phyloP scores from a whole-genome alignment of 2,113 vertebrate genomes.

The Diglossa brunneiventris region DNA sequence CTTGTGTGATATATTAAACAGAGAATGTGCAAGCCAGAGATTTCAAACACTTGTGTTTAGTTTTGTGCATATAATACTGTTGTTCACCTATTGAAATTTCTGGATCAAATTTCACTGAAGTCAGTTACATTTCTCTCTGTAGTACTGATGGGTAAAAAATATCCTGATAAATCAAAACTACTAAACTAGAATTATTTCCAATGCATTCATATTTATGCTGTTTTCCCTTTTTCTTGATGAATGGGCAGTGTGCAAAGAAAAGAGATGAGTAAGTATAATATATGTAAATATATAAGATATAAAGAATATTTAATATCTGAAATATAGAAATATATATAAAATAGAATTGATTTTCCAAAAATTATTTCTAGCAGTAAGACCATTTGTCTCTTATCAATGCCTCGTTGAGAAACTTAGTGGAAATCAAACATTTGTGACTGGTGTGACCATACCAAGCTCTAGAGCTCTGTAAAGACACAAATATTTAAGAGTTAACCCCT shows the following conservation, averaged over 20 bases:
- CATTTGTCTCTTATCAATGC: neutral
- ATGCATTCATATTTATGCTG: neutral
- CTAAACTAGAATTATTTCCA: neutral
- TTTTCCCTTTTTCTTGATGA: neutral
- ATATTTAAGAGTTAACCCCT: neutral
- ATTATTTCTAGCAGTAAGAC: neutral
- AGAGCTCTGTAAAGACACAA: neutral
- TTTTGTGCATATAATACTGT: neutral
- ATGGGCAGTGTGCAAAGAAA: neutral
- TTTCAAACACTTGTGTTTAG: neutral
- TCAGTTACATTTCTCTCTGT: neutral
- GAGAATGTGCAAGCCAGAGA: neutral
- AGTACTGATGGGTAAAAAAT: neutral
- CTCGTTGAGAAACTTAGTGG: neutral
- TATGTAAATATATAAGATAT: too few species aligned
- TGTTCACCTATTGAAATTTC: neutral
- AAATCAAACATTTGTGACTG: neutral
- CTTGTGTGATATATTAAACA: neutral
- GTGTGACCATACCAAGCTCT: neutral
- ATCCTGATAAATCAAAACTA: neutral
- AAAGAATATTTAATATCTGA: neutral
- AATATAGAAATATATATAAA: neutral
- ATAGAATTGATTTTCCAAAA: neutral
- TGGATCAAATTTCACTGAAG: neutral
- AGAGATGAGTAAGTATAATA: neutral